phyloP scores from a whole-genome alignment of 2,888 invertebrate species.

The Agapostemon virescens region DNA sequence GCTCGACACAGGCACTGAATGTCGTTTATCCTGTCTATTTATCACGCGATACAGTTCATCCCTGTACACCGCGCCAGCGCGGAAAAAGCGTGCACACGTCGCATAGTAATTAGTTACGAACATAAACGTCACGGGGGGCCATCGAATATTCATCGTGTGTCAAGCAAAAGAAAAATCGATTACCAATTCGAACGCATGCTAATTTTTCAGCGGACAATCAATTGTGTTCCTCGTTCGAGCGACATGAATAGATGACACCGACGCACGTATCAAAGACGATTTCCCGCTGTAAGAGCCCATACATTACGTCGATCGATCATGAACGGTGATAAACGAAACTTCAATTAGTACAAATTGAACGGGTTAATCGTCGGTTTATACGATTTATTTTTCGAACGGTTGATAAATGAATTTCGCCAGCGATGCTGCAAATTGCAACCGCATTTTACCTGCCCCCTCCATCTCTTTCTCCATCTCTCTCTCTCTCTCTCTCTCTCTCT shows the following conservation, averaged over 20 bases:
- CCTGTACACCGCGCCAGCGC: no score
- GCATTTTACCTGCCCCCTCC: neutral
- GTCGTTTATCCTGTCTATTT: neutral
- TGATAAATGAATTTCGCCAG: conserved; percentile 14
- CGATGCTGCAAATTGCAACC: conserved; percentile 23
- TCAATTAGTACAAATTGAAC: conserved; percentile 9
- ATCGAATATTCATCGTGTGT: neutral
- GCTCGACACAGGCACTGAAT: no score
- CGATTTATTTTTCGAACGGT: conserved; percentile 14
- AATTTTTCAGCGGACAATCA: conserved; percentile 7
- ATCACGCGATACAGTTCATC: neutral
- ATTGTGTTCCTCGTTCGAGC: neutral
- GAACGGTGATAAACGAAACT: neutral
- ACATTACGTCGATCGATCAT: neutral
- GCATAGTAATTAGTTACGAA: conserved; percentile 5
- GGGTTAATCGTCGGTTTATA: conserved; percentile 6
- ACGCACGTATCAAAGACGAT: neutral
- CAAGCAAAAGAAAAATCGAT: neutral
- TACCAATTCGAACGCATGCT: neutral
- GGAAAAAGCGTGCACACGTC: neutral
- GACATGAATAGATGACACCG: neutral
- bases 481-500: neutral
- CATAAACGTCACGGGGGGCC: neutral
- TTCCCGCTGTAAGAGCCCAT: neutral
- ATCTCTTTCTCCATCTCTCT: neutral